Evolutionary conservation across 2,888 invertebrate genomes (phyloP), one percentile per base, ranked within the genome.

Genomic region (Oscheius myriophilus): DNA sequence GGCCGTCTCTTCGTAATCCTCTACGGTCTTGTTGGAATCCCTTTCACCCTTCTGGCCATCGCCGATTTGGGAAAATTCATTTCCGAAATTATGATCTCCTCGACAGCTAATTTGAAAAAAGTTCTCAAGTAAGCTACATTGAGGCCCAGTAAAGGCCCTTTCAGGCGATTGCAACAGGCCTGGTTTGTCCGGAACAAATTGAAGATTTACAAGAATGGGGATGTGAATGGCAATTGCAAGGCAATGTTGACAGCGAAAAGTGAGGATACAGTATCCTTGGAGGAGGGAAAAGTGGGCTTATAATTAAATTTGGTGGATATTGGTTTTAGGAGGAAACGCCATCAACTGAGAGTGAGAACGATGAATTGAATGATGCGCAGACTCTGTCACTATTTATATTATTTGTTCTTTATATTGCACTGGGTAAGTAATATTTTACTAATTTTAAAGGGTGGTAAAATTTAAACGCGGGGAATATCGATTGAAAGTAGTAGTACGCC

Each of bases 31-130:
- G 68, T 85, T 18, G 78, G 85, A 9, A 84, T 84, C 51, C 84
- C 85, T 41, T 84, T 85, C 58, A 83, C 85, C 33, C 70, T 85
- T 14, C 71, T 85, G 16, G 84, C 85, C 9, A 84, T 85, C 54
- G 85, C 85, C 16, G 85, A 85, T 75, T 67, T 85, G 42, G 85
- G 85, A 25, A 84, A 83, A 69, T 85, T 84, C 71, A 72, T 85
- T 11, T 83, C 84, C 0, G 85, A 85, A 69, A 74, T 84, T 21
- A 78, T 84, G 75, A 55, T 74, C 11, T 45, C 45, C 3, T 57
- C 67, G 12, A 76, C 72, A 12, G 72, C 70, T 18, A 69, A 66
- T 9, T 46, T 62, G n/a, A 69, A 63, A 12, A 75, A 69, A 51
- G 62, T 67, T 6, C 65, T 59, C 49, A 75, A 67, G 76, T 76